Conservation (phyloP, 2,888 invertebrate species). For the Tinea pellionella region DNA sequence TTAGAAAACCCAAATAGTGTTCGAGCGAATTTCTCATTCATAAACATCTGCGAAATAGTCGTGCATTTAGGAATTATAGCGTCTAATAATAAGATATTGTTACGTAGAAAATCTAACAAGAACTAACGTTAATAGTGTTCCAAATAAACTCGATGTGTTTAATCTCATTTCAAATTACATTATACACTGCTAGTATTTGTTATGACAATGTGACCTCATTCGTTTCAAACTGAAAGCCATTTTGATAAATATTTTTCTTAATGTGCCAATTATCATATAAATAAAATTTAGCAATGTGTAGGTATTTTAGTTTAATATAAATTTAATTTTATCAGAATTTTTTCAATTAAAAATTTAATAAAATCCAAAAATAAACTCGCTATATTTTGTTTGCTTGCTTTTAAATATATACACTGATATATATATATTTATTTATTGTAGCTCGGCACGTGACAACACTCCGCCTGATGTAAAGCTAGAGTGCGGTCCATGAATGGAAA, state of each 20-base stretch:
- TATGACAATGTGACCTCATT: slow-evolving; percentile 20
- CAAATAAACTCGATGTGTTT: not conserved
- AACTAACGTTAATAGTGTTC: not conserved
- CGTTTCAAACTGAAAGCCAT: not conserved
- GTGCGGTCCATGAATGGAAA: too few species aligned
- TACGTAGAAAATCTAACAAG: not conserved
- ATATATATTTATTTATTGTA: too few species aligned
- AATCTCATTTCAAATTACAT: slow-evolving; percentile 5
- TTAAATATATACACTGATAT: too few species aligned
- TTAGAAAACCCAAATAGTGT: too few species aligned
- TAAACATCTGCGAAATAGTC: not conserved
- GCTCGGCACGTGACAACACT: too few species aligned
- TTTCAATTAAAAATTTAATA: too few species aligned
- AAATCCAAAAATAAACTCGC: too few species aligned
- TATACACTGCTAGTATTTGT: slow-evolving; percentile 18
- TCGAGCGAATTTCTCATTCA: not conserved
- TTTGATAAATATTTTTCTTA: not conserved
- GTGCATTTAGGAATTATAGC: not conserved
- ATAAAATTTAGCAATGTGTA: not conserved
- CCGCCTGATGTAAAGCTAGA: too few species aligned
- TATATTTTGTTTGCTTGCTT: too few species aligned
- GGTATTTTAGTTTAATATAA: too few species aligned
- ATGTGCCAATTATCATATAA: not conserved
- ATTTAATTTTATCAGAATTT: too few species aligned
- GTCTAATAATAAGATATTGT: not conserved